phyloP scores from a whole-genome alignment of 2,113 vertebrate species.

The Taurulus bubalis region DNA sequence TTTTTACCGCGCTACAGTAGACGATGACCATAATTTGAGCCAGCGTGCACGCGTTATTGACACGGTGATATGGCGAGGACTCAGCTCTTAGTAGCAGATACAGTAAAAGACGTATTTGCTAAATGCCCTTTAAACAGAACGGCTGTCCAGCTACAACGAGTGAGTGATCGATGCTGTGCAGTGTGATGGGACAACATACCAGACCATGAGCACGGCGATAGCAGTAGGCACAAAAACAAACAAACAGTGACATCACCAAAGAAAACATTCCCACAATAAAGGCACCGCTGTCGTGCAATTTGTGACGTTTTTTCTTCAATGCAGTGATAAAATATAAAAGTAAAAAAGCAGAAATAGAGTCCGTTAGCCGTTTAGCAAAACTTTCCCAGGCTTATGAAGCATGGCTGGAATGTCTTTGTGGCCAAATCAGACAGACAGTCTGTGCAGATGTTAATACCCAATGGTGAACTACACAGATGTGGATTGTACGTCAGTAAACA shows the following conservation, averaged over 20 bases:
- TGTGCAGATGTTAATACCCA: neutral
- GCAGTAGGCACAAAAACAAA: conserved; percentile 31
- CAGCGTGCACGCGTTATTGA: neutral
- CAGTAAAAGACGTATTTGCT: neutral
- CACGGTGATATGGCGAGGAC: neutral
- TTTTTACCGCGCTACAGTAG: neutral
- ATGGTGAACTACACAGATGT: neutral
- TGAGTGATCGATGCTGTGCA: neutral
- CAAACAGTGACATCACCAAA: conserved; percentile 2
- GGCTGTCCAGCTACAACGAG: neutral
- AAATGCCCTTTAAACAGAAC: conserved; percentile 1
- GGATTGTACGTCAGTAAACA: neutral
- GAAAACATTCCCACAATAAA: neutral
- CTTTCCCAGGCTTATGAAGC: conserved; percentile 6
- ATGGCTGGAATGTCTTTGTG: conserved; percentile 30
- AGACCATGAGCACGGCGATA: neutral
- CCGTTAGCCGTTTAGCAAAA: neutral
- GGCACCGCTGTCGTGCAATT: neutral
- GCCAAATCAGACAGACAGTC: conserved; percentile 4
- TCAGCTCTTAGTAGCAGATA: neutral
- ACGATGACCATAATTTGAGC: neutral
- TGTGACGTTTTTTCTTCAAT: neutral
- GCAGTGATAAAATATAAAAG: neutral
- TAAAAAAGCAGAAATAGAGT: neutral
- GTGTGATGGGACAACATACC: neutral